Evolutionary conservation across 2,888 invertebrate genomes (phyloP).

Genomic region (Danaus chrysippus): DNA sequence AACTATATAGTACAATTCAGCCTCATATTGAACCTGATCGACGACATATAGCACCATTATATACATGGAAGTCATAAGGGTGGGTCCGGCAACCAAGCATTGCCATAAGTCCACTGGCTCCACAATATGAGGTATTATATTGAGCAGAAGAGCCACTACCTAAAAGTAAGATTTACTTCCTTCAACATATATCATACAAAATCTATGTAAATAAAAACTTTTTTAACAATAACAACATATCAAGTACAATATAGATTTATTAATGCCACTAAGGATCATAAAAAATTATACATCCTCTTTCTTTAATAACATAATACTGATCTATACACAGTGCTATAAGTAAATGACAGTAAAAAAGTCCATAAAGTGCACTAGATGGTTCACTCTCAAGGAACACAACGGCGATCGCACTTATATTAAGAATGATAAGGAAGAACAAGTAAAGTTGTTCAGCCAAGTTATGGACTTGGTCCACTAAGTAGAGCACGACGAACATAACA

Average conservation of each 20-base stretch:
- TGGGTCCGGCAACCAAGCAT: conserved; percentile 63
- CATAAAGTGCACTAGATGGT: conserved; percentile 47
- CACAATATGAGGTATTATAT: conserved; percentile 66
- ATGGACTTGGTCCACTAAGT: conserved; percentile 71
- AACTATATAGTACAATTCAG: conserved; percentile 58
- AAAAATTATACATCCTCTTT: conserved; percentile 50
- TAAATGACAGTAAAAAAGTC: conserved; percentile 60
- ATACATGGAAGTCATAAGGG: conserved; percentile 61
- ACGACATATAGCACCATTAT: conserved; percentile 66
- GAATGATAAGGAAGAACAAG: conserved; percentile 47
- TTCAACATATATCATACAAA: conserved; percentile 30
- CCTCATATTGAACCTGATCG: conserved; percentile 66
- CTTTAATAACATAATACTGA: conserved; percentile 53
- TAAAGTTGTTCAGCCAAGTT: conserved; percentile 66
- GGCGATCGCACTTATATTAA: conserved; percentile 46
- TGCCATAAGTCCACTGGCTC: conserved; percentile 53
- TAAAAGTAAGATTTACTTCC: conserved; percentile 60
- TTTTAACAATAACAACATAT: conserved; percentile 13
- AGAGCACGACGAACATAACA: conserved; percentile 62
- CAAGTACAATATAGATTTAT: conserved; percentile 11
- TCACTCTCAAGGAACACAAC: conserved; percentile 35
- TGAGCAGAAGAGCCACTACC: conserved; percentile 70
- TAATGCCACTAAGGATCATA: conserved; percentile 17
- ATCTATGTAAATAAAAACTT: not conserved
- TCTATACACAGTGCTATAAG: conserved; percentile 59